Base-by-base conservation (phyloP, 2,888 invertebrate genomes). In the Acleris holmiana region DNA sequence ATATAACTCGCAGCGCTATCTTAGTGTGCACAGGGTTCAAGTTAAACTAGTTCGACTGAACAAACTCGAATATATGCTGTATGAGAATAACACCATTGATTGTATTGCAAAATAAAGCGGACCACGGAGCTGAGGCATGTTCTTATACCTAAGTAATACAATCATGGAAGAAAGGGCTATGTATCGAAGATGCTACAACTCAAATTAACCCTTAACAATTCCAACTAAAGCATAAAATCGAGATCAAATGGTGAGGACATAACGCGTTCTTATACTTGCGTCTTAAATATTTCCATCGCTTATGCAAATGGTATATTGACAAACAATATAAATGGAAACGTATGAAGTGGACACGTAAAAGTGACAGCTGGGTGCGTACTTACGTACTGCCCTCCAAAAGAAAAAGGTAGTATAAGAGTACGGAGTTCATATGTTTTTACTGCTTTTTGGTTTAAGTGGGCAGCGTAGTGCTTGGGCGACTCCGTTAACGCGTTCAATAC, bases 101-200 rank as follows among this genome's bases (percentile, higher is more conserved):
- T 87, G 83, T 84, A 82, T 85, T 89, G 86, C 89, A 86, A 89
- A 88, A 89, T 88, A 82, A 82, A 86, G 83, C 85, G 78, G 82
- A 78, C 79, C 68, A 70, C 75, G 72, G 71, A 73, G 72, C 76
- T 74, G 71, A 72, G 72, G 75, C 76, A 77, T 76, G 78, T 73
- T 76, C 76, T 77, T 77, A 80, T 76, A 77, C 75, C 73, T 80
- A 78, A 77, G 77, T 78, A 83, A 35, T 35, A 35, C 0, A 35
- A 13, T 35, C 35, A 4, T 8, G 1, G 35, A 35, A 13, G 4
- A 35, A 35, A 4, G 13, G 3, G 35, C 3, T 29, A 35, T 4
- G 35, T 35, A 13, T 35, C 35, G 13, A 35, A 13, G 13, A 35
- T 35, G 35, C 13, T 35, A 35, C 35, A 13, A 1, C 0, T 35